Conservation (phyloP, 2,113 vertebrate genomes). For the Leucoraja erinaceus region DNA sequence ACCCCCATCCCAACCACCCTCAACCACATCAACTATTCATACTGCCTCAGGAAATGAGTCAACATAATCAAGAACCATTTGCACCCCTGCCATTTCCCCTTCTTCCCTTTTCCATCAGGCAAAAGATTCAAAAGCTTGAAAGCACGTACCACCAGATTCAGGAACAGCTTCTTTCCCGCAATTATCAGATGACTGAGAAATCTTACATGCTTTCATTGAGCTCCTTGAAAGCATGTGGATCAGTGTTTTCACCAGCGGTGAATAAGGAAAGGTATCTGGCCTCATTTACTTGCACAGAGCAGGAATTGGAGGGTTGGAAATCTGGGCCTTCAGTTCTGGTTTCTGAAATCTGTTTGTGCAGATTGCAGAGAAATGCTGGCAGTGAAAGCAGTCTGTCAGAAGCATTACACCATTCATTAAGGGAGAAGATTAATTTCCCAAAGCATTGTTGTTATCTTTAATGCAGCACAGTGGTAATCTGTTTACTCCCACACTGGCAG, state of each 20-base stretch:
- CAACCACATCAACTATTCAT: too few species aligned
- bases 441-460: neutral
- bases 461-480: neutral
- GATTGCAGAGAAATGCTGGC: neutral
- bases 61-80: too few species aligned
- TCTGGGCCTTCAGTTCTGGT: neutral
- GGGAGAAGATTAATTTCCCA: too few species aligned
- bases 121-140: too few species aligned
- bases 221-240: neutral
- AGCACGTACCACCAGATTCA: too few species aligned
- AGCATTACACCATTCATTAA: neutral
- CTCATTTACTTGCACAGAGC: neutral
- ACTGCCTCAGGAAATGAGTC: too few species aligned
- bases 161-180: too few species aligned
- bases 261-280: neutral
- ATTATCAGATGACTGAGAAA: too few species aligned
- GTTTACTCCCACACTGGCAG: neutral
- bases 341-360: neutral
- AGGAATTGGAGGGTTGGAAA: neutral
- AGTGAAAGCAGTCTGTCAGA: neutral
- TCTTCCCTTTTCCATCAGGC: too few species aligned
- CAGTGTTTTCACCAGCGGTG: neutral
- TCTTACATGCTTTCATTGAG: too few species aligned
- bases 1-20: too few species aligned
- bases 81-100: too few species aligned